A percentile compares a stretch with the other conserved stretches of the same genome.
phyloP scores from a whole-genome alignment of 2,113 vertebrate genomes.

The Pterocles gutturalis region DNA sequence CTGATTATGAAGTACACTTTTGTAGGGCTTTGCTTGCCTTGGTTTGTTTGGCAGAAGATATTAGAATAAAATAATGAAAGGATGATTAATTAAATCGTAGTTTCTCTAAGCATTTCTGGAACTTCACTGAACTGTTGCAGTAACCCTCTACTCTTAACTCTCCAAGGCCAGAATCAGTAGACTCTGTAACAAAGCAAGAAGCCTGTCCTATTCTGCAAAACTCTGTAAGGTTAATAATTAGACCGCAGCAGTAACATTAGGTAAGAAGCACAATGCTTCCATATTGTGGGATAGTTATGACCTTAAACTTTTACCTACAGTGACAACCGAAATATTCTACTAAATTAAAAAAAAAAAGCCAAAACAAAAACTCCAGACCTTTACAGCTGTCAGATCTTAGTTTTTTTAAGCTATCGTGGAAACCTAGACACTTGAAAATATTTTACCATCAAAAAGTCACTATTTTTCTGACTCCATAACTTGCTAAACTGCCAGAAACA shows the following conservation, averaged over 20 bases:
- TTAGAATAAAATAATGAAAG: not conserved
- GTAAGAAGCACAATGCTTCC: not conserved
- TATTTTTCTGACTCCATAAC: not conserved
- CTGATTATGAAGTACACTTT: not conserved
- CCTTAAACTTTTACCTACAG: not conserved
- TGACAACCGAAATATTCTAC: not conserved
- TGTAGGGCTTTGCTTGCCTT: not conserved
- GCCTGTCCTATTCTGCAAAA: not conserved
- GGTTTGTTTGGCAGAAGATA: not conserved
- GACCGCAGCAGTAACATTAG: not conserved
- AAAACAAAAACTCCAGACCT: not conserved
- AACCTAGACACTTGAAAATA: not conserved
- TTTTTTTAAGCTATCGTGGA: not conserved
- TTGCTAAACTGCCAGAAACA: not conserved
- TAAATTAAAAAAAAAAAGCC: not conserved
- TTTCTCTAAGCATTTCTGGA: not conserved
- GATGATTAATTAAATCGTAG: not conserved
- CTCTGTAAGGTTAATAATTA: not conserved
- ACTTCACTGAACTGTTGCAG: not conserved
- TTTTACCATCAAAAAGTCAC: not conserved
- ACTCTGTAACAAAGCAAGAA: not conserved
- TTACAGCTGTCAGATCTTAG: not conserved
- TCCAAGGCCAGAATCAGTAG: not conserved
- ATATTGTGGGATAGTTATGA: not conserved
- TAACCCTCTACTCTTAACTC: not conserved